phyloP scores from a whole-genome alignment of 2,888 invertebrate genomes.

The Andrena flavipes region DNA sequence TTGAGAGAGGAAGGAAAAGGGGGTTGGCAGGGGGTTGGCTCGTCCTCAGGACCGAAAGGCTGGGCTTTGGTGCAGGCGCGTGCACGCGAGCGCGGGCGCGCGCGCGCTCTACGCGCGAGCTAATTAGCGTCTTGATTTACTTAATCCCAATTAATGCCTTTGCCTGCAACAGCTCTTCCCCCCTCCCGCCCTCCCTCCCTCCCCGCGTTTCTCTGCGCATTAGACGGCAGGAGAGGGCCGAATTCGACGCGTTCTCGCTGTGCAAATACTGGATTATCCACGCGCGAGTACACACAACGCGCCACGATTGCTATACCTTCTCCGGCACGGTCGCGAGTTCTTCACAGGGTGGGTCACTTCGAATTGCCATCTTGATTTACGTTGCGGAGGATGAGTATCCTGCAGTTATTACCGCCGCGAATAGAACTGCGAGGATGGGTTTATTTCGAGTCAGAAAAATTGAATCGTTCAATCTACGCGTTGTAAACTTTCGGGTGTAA shows the following conservation, averaged over 20 bases:
- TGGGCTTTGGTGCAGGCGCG: slow-evolving; percentile 48
- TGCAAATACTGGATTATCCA: slow-evolving; percentile 83
- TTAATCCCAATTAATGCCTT: slow-evolving; percentile 85
- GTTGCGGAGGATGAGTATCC: too few relatives aligned
- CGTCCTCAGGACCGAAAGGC: slow-evolving; percentile 29
- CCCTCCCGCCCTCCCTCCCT: slow-evolving; percentile 12
- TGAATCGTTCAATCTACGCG: too few relatives aligned
- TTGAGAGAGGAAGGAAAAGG: slow-evolving; percentile 43
- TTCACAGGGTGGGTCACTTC: background rate
- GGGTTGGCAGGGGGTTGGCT: background rate
- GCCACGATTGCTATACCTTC: slow-evolving; percentile 60
- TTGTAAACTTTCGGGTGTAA: too few relatives aligned
- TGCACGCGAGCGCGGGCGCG: slow-evolving; percentile 39
- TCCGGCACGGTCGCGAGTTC: slow-evolving; percentile 15
- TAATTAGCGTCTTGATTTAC: slow-evolving; percentile 85
- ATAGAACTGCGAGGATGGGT: too few relatives aligned
- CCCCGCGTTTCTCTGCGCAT: slow-evolving; percentile 64
- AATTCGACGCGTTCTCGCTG: slow-evolving; percentile 75
- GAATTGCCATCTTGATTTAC: background rate
- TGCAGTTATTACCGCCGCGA: too few relatives aligned
- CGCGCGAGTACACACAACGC: slow-evolving; percentile 78
- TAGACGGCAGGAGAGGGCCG: slow-evolving; percentile 66
- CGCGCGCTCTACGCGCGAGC: slow-evolving; percentile 75
- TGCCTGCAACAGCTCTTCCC: slow-evolving; percentile 70
- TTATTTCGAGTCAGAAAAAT: too few relatives aligned